Percentiles rank a stretch among this genome's conserved stretches.
Conservation (phyloP, 1,140 invertebrate species). For the Drosophila novamexicana region DNA sequence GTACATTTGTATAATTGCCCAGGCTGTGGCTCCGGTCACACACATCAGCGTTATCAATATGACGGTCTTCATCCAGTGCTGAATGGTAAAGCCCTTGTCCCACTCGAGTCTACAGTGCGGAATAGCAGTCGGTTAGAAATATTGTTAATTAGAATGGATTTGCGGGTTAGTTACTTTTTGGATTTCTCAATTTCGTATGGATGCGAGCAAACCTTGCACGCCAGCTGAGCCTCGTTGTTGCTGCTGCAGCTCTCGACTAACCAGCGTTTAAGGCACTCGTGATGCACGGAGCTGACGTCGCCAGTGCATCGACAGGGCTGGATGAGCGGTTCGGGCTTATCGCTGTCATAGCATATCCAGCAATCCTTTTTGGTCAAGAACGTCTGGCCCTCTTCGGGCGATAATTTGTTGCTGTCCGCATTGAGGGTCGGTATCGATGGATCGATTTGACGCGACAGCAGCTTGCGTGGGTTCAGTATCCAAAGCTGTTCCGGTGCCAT, state of each 20-base stretch:
- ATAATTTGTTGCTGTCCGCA: constrained; percentile 74
- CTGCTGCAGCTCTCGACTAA: constrained; percentile 89
- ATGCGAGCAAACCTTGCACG: constrained; percentile 92
- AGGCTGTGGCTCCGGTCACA: constrained; percentile 90
- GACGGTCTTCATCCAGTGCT: constrained; percentile 89
- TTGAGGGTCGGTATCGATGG: constrained; percentile 81
- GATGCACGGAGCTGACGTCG: constrained; percentile 95
- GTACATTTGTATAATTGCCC: constrained; percentile 92
- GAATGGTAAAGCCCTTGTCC: constrained; percentile 91
- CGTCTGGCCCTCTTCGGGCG: constrained; percentile 84
- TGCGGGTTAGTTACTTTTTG: constrained; percentile 84
- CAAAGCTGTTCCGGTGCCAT: constrained; percentile 97
- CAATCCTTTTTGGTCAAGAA: constrained; percentile 89
- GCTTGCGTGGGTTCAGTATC: constrained; percentile 95
- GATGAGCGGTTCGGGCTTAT: constrained; percentile 92
- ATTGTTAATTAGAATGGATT: neutral
- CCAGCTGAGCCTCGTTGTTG: constrained; percentile 86
- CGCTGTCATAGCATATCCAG: constrained; percentile 96
- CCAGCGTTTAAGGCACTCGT: constrained; percentile 96
- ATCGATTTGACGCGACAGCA: constrained; percentile 88
- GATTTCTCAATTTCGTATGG: constrained; percentile 90
- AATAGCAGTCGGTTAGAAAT: neutral
- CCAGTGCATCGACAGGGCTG: constrained; percentile 95
- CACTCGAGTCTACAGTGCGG: constrained; percentile 87
- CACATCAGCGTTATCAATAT: constrained; percentile 91